A percentile compares a stretch with the other conserved stretches of the same genome.
These are phyloP conservation scores for Drosophila pectinifera DNA, from an alignment of 1,140 invertebrate genomes.

Conservation along the genomic window DNA sequence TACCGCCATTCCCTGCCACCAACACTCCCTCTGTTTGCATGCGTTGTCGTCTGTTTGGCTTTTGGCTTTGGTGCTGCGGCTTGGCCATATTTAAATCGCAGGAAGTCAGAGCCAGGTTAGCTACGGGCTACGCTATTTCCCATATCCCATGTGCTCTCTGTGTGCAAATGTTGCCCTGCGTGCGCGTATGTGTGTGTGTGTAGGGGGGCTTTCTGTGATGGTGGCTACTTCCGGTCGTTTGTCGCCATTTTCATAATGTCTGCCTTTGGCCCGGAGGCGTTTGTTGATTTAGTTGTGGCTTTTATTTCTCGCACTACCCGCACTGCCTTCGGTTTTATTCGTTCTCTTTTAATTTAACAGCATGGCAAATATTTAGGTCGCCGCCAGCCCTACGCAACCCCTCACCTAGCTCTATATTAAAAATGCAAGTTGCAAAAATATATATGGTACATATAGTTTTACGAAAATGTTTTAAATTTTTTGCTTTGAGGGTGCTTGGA, in stretches of 20 bases:
- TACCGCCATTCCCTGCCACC: not conserved
- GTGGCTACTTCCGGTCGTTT: conserved; percentile 76
- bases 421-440: conserved; percentile 62
- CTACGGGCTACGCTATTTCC: conserved; percentile 56
- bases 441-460: conserved; percentile 20
- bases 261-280: conserved; percentile 51
- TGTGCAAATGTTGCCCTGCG: conserved; percentile 16
- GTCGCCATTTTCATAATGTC: conserved; percentile 80
- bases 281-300: conserved; percentile 71
- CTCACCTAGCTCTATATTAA: conserved; percentile 54
- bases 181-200: conserved; percentile 11
- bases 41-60: conserved; percentile 73
- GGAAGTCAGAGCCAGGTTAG: conserved; percentile 69
- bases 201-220: conserved; percentile 31
- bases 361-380: conserved; percentile 78
- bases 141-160: conserved; percentile 40
- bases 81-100: conserved; percentile 76
- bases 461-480: conserved; percentile 43
- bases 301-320: conserved; percentile 23
- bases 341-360: conserved; percentile 68
- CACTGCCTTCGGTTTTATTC: conserved; percentile 40
- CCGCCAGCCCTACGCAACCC: conserved; percentile 1
- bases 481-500: conserved; percentile 17
- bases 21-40: conserved; percentile 48
- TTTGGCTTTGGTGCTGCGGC: conserved; percentile 61